phyloP scores from a whole-genome alignment of 2,113 vertebrate genomes.

The Elgaria multicarinata region DNA sequence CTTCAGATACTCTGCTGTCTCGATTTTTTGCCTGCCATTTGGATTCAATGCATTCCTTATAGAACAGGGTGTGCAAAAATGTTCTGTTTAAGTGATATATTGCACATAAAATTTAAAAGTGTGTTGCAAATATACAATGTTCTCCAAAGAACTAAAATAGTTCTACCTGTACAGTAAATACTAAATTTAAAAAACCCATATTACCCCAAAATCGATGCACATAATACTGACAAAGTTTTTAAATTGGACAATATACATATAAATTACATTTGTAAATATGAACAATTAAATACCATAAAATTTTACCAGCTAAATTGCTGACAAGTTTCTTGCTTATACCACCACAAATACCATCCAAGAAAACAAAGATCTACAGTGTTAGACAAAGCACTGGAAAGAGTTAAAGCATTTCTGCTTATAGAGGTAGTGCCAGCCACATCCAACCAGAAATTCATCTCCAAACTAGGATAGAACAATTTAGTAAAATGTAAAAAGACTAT shows the following conservation, averaged over 20 bases:
- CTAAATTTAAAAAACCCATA: slow-evolving; percentile 72
- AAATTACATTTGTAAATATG: slow-evolving; percentile 74
- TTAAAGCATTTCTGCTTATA: slow-evolving; percentile 76
- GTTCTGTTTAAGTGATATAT: slow-evolving; percentile 27
- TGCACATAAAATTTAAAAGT: slow-evolving; percentile 35
- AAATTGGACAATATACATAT: slow-evolving; percentile 76
- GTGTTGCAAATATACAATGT: slow-evolving; percentile 59
- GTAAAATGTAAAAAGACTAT: slow-evolving; percentile 79
- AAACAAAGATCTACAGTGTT: slow-evolving; percentile 63
- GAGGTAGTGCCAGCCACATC: slow-evolving; percentile 82
- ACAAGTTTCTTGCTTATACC: slow-evolving; percentile 54
- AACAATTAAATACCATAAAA: slow-evolving; percentile 70
- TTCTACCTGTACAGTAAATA: slow-evolving; percentile 72
- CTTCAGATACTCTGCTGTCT: not conserved
- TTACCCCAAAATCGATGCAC: slow-evolving; percentile 74
- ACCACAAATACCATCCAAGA: slow-evolving; percentile 57
- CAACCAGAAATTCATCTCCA: slow-evolving; percentile 72
- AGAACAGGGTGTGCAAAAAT: slow-evolving; percentile 21
- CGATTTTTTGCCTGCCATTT: not conserved
- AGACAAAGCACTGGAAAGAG: slow-evolving; percentile 71
- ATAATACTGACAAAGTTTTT: slow-evolving; percentile 75
- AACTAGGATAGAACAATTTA: slow-evolving; percentile 74
- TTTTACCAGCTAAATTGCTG: slow-evolving; percentile 69
- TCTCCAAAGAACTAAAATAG: slow-evolving; percentile 67
- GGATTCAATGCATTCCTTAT: not conserved